These are phyloP conservation scores for Dioctria rufipes DNA, from an alignment of 2,888 invertebrate genomes.

Conservation along the genomic window DNA sequence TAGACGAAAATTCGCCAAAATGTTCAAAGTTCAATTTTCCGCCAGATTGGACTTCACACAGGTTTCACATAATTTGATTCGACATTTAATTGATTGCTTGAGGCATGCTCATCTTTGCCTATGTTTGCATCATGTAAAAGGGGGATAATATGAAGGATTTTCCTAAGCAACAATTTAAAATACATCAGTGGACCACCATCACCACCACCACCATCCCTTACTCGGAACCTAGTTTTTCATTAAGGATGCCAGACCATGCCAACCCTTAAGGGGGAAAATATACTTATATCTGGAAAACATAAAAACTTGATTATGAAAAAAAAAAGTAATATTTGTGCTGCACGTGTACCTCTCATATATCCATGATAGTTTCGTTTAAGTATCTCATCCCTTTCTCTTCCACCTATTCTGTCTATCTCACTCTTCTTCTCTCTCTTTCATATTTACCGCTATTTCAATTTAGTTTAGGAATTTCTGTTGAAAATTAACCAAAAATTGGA, in stretches of 20 bases:
- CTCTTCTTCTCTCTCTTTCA: too few species aligned
- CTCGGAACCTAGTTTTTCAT: too few species aligned
- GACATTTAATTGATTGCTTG: conserved; percentile 2
- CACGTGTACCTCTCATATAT: background rate
- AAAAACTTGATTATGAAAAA: too few species aligned
- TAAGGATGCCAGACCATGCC: too few species aligned
- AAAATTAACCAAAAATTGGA: background rate
- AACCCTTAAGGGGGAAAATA: too few species aligned
- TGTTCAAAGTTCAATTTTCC: conserved; percentile 12
- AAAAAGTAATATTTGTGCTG: background rate
- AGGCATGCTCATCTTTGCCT: background rate
- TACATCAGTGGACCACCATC: background rate
- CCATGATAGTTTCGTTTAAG: too few species aligned
- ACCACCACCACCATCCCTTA: too few species aligned
- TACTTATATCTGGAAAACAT: too few species aligned
- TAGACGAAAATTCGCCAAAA: conserved; percentile 1
- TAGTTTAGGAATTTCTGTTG: background rate
- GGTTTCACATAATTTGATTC: background rate
- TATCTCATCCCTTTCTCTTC: too few species aligned
- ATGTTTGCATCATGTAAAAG: background rate
- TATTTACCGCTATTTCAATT: background rate
- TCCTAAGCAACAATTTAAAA: background rate
- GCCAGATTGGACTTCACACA: background rate
- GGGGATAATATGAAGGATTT: background rate
- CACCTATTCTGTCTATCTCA: too few species aligned